Evolutionary conservation across 1,140 invertebrate species (phyloP), one percentile per base, ranked within the genome.

Genomic region (Drosophila albomicans): DNA sequence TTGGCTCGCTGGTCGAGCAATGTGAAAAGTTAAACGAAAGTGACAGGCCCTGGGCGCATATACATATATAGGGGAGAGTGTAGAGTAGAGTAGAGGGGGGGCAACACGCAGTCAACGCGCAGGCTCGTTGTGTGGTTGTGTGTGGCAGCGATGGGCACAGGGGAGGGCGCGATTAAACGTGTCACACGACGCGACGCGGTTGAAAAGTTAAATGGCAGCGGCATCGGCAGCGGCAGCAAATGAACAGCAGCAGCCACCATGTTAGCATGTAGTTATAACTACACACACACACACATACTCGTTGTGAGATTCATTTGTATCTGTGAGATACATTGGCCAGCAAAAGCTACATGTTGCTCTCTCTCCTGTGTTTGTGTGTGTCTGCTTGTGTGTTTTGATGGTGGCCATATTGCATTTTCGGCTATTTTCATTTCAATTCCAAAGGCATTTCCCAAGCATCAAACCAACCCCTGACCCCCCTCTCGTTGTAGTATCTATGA

Each of bases 1-100:
- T 63, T 46, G 54, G 54, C 15, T 57, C 15, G 43, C 45, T 32
- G 43, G 80, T 43, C 41, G 41, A 43, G 41, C 63, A 72, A 82
- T 79, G 70, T 82, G 75, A 82, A 90, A 91, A 87, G 82, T 91
- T 84, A 87, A 91, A 91, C 80, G 87, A 91, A 91, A 91, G 87
- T 91, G 87, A 91, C 87, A 91, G 82, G 82, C 86, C 38, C 71
- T 49, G 45, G 45, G 5, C 10, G 2, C 6, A 10, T 10, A 10
- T 7, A 35, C 0, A 35, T 10, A 11, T 10, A 38, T 38, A 38
- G 35, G 35, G 35, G 35, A 10, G 35, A 10, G 15, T 10, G 13
- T n/a, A 13, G 41, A 48, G 32, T 10, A 30, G 59, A 15, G 8
- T 28, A 28, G 41, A 16, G 28, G 54, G 54, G 59, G 7, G 8